phyloP scores from a whole-genome alignment of 1,140 invertebrate species.

The Lithobius niger region DNA sequence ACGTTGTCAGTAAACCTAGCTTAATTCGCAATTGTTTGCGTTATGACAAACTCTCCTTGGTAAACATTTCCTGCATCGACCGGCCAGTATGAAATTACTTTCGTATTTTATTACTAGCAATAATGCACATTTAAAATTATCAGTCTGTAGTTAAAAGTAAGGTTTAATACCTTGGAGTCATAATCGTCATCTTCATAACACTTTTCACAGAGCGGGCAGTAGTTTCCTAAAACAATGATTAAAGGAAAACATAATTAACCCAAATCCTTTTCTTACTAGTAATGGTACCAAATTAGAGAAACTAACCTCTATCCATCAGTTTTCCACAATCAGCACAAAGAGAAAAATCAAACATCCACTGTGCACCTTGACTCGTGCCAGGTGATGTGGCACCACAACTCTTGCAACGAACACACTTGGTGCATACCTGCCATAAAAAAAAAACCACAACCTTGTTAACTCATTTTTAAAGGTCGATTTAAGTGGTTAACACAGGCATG shows the following conservation, averaged over 20 bases:
- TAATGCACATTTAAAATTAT: too few relatives aligned
- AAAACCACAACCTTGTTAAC: too few relatives aligned
- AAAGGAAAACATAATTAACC: background rate
- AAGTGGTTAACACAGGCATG: too few relatives aligned
- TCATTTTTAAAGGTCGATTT: too few relatives aligned
- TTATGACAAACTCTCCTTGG: too few relatives aligned
- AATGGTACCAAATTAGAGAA: too few relatives aligned
- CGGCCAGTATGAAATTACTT: too few relatives aligned
- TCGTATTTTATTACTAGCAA: too few relatives aligned
- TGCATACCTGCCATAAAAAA: constrained; percentile 53
- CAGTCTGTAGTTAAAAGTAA: constrained; percentile 4
- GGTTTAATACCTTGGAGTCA: constrained; percentile 56
- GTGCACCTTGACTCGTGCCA: constrained; percentile 53
- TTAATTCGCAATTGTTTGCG: too few relatives aligned
- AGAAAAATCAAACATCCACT: constrained; percentile 71
- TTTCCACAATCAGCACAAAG: constrained; percentile 79
- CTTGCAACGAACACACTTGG: constrained; percentile 74
- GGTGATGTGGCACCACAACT: constrained; percentile 53
- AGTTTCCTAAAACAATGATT: constrained; percentile 43
- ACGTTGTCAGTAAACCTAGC: too few relatives aligned
- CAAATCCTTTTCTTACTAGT: too few relatives aligned
- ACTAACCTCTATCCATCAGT: constrained; percentile 58
- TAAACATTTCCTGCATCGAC: too few relatives aligned
- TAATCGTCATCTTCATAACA: constrained; percentile 89
- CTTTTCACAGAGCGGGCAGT: constrained; percentile 78